phyloP scores from a whole-genome alignment of 2,888 invertebrate species.

The Suillia variegata region DNA sequence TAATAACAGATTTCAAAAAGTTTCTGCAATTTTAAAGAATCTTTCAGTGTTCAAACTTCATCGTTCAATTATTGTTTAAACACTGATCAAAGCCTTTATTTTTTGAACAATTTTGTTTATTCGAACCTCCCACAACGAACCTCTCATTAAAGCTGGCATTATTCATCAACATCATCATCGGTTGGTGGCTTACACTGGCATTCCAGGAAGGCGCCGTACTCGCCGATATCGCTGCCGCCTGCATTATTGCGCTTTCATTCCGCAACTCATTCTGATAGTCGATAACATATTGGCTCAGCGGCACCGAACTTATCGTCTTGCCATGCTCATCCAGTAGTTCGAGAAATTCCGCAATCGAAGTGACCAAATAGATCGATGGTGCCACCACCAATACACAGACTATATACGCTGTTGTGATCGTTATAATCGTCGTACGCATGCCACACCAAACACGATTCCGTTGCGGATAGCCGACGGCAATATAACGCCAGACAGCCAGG shows the following conservation, averaged over 20 bases:
- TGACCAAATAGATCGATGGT: conserved; percentile 78
- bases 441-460: conserved; percentile 82
- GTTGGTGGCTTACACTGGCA: neutral
- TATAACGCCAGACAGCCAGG: conserved; percentile 90
- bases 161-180: neutral
- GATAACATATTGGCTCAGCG: conserved; percentile 45
- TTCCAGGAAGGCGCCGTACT: conserved; percentile 34
- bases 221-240: conserved; percentile 23
- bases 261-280: conserved; percentile 42
- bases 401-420: conserved; percentile 79
- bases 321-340: conserved; percentile 58
- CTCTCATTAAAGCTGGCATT: conserved; percentile 33
- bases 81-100: too few species aligned
- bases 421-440: conserved; percentile 75
- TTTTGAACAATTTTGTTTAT: too few species aligned
- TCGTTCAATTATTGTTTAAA: too few species aligned
- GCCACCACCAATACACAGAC: conserved; percentile 75
- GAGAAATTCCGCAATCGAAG: conserved; percentile 70
- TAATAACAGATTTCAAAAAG: too few species aligned
- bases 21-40: too few species aligned
- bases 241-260: neutral
- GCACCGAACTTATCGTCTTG: conserved; percentile 41
- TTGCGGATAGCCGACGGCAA: conserved; percentile 83
- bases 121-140: too few species aligned
- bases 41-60: too few species aligned